These are phyloP conservation scores for Microplitis manilae DNA, from an alignment of 2,888 invertebrate genomes.

Conservation along the genomic window DNA sequence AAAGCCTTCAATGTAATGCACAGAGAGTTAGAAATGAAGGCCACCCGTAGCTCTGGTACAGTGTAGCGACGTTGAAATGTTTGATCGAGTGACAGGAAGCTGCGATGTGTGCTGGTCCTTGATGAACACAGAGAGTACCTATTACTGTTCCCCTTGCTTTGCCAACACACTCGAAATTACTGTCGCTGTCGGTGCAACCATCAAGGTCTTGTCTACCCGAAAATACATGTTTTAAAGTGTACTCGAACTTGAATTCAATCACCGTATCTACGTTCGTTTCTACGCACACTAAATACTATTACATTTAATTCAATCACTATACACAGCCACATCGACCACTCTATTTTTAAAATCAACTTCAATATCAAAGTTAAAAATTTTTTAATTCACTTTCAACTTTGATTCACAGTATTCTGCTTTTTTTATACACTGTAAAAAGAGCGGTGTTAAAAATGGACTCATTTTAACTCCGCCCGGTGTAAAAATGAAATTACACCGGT, in stretches of 20 bases:
- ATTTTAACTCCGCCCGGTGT: no score
- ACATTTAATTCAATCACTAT: constrained; percentile 3
- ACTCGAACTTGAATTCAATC: constrained; percentile 48
- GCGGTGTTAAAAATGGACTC: no score
- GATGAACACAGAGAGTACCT: constrained; percentile 40
- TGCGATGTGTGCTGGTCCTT: neutral
- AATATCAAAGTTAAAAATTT: constrained; percentile 28
- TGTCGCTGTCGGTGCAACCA: neutral
- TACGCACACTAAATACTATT: constrained; percentile 19
- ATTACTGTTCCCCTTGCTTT: constrained; percentile 39
- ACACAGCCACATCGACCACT: neutral
- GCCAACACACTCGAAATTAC: constrained; percentile 21
- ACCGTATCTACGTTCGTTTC: constrained; percentile 25
- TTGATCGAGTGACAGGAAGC: constrained; percentile 19
- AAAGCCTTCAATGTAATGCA: neutral
- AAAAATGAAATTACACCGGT: no score
- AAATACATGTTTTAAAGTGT: constrained; percentile 47
- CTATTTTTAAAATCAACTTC: neutral
- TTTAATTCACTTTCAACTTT: neutral
- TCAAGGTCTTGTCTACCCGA: constrained; percentile 9
- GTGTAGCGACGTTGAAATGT: constrained; percentile 8
- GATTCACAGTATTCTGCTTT: neutral
- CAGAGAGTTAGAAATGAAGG: neutral
- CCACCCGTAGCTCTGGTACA: neutral
- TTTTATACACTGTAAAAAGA: no score